phyloP scores from a whole-genome alignment of 2,797 vertebrate genomes.

The Rhinatrema bivittatum region DNA sequence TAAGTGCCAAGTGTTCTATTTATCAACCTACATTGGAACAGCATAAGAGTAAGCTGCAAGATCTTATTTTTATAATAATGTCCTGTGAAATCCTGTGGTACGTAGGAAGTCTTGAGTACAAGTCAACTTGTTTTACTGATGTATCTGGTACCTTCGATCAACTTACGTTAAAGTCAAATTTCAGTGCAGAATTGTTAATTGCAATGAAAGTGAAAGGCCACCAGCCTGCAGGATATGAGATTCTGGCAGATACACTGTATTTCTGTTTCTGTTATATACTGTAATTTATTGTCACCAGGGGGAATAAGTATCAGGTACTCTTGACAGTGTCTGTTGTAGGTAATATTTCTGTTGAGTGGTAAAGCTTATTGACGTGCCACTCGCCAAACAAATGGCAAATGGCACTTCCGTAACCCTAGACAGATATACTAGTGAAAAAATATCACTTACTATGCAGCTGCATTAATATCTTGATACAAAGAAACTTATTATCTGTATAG shows the following conservation, averaged over 20 bases:
- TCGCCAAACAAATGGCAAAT: slow-evolving; percentile 2
- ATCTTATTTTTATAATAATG: too few species aligned
- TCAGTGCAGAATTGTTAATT: background rate
- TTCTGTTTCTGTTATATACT: too few species aligned
- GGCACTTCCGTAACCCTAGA: rapidly evolving
- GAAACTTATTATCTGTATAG: too few species aligned
- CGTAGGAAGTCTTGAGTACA: slow-evolving; percentile 2
- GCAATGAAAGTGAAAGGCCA: background rate
- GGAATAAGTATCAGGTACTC: background rate
- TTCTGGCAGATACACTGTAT: background rate
- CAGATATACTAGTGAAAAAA: too few species aligned
- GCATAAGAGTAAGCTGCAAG: background rate
- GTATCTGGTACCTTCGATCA: rapidly evolving
- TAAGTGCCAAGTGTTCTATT: slow-evolving; percentile 23
- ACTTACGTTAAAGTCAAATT: rapidly evolving
- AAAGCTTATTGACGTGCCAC: slow-evolving; percentile 13
- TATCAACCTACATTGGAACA: slow-evolving; percentile 15
- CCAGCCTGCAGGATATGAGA: background rate
- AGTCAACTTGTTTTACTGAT: background rate
- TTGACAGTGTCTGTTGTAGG: background rate
- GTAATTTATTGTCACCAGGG: background rate
- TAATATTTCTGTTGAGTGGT: background rate
- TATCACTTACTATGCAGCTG: too few species aligned
- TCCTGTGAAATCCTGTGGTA: slow-evolving; percentile 3
- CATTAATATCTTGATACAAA: too few species aligned